A percentile compares a stretch with the other conserved stretches of the same genome.
Evolutionary conservation across 37 sponge, comb jelly and placozoan species (phyloP).

Genomic region (Halisarca cf. caerulea): DNA sequence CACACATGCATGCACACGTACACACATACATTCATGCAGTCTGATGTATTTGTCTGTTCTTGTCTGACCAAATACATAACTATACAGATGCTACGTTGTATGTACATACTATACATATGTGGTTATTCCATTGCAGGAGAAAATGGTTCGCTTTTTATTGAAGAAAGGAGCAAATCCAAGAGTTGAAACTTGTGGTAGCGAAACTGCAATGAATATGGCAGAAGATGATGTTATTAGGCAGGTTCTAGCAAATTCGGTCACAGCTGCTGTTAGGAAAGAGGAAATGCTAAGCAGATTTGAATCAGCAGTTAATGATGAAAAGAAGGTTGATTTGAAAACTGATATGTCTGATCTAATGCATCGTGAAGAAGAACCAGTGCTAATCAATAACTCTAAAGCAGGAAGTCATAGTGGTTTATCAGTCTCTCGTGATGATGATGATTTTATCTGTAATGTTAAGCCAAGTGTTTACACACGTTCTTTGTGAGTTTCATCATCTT

Average conservation of each 20-base stretch:
- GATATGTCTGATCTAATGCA: neutral
- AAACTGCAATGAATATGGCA: constrained; percentile 32
- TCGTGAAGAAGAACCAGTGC: neutral
- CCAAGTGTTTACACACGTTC: constrained; percentile 33
- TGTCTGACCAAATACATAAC: too few relatives aligned
- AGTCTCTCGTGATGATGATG: neutral
- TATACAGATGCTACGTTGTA: too few relatives aligned
- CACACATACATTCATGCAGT: too few relatives aligned
- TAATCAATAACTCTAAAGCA: neutral
- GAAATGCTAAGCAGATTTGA: constrained; percentile 21
- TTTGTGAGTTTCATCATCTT: constrained; percentile 23
- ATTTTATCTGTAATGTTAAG: neutral
- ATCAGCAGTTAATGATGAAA: neutral
- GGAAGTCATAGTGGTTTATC: neutral
- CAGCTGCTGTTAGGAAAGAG: constrained; percentile 12
- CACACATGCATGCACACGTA: too few relatives aligned
- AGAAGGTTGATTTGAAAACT: neutral
- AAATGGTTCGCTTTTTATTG: constrained; percentile 57
- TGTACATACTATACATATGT: too few relatives aligned
- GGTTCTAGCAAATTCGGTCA: neutral
- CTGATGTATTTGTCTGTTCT: too few relatives aligned
- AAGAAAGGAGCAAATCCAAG: constrained; percentile 58
- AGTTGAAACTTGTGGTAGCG: constrained; percentile 8
- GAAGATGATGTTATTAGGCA: neutral
- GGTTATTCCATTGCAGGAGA: constrained; percentile 21